Evolutionary conservation across 35 echinoderm and acorn worm genomes (phyloP).

Genomic region (Apostichopus japonicus): DNA sequence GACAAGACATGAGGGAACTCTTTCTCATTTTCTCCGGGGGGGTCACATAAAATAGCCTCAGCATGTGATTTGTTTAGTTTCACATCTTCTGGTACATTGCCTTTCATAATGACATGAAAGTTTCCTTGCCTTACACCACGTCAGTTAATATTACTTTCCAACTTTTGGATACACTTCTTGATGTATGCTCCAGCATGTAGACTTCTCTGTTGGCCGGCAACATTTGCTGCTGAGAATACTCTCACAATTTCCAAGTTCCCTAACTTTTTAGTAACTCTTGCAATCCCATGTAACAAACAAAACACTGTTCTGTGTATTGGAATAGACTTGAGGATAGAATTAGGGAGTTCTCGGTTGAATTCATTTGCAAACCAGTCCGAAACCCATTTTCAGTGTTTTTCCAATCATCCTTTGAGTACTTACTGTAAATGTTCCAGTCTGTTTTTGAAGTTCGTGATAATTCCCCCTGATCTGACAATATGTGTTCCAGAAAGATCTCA

Average conservation of each 20-base stretch:
- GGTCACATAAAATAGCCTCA: conserved; percentile 2
- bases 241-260: conserved; percentile 9
- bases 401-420: background rate
- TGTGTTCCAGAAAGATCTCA: conserved; percentile 24
- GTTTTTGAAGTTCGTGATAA: background rate
- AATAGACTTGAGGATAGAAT: conserved; percentile 3
- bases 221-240: background rate
- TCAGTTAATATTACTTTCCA: conserved; percentile 54
- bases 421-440: conserved; percentile 28
- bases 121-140: conserved; percentile 69
- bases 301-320: conserved; percentile 9
- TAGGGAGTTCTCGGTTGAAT: background rate
- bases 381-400: background rate
- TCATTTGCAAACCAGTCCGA: background rate
- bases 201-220: background rate
- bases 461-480: background rate
- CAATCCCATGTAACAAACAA: conserved; percentile 12
- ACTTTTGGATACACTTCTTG: background rate
- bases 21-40: background rate
- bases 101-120: conserved; percentile 69
- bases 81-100: conserved; percentile 37
- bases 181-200: background rate
- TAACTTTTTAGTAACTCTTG: background rate
- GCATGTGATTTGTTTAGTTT: conserved; percentile 28
- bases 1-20: conserved; percentile 36